Percentiles rank a stretch among this genome's conserved stretches.
Evolutionary conservation across 2,113 vertebrate species (phyloP).

Genomic region (Macquaria australasica): DNA sequence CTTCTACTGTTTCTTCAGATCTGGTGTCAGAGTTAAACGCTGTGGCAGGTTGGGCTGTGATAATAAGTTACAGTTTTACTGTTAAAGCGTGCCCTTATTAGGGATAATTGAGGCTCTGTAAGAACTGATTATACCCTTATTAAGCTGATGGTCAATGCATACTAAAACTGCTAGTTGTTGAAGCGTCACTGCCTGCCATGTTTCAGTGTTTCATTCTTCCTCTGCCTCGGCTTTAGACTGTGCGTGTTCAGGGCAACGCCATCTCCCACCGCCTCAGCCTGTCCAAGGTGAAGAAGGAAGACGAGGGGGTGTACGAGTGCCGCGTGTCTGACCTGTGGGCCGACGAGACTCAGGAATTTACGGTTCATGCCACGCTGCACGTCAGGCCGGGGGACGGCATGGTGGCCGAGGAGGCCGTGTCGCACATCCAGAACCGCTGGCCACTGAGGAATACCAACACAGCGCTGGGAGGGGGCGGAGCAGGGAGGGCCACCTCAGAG

Average conservation of each 20-base stretch:
- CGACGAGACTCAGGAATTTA: slow-evolving; percentile 91
- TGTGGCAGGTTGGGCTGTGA: slow-evolving; percentile 13
- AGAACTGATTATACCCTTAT: not conserved
- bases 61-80: not conserved
- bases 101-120: slow-evolving; percentile 4
- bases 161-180: not conserved
- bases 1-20: not conserved
- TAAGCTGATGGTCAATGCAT: slow-evolving; percentile 6
- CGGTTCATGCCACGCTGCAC: slow-evolving; percentile 89
- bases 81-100: slow-evolving; percentile 12
- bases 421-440: slow-evolving; percentile 92
- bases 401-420: slow-evolving; percentile 94
- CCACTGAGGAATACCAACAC: slow-evolving; percentile 85
- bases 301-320: slow-evolving; percentile 95
- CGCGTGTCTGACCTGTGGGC: slow-evolving; percentile 93
- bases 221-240: slow-evolving; percentile 84
- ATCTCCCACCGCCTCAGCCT: slow-evolving; percentile 95
- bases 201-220: not conserved
- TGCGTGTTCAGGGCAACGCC: slow-evolving; percentile 94
- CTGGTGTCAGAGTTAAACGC: not conserved
- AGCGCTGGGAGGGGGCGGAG: slow-evolving; percentile 52
- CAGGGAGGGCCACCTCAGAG: slow-evolving; percentile 78
- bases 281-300: slow-evolving; percentile 90
- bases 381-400: slow-evolving; percentile 88
- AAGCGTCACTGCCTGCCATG: not conserved